Percentiles rank a stretch among this genome's conserved stretches.
phyloP scores from a whole-genome alignment of 2,797 vertebrate species.

The Gymnothorax javanicus region DNA sequence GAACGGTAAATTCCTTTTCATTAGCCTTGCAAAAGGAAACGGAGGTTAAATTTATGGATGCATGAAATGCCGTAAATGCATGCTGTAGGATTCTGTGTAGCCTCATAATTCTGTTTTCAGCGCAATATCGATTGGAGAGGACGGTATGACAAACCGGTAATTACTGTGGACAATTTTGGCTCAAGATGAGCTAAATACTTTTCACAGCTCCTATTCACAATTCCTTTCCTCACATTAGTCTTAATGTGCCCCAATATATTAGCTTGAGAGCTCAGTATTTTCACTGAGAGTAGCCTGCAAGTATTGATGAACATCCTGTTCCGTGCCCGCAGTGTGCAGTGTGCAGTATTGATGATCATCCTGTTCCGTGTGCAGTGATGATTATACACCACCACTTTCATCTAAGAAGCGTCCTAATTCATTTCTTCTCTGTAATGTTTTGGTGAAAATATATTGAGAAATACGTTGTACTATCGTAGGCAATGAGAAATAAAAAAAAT shows the following conservation, averaged over 20 bases:
- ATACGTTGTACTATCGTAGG: too few relatives aligned
- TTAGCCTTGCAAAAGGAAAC: slow-evolving; percentile 62
- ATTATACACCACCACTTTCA: too few relatives aligned
- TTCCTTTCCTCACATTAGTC: slow-evolving; percentile 50
- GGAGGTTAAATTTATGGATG: slow-evolving; percentile 49
- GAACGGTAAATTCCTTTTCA: slow-evolving; percentile 69
- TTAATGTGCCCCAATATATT: slow-evolving; percentile 48
- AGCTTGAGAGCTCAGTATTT: neutral
- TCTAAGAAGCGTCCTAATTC: too few relatives aligned
- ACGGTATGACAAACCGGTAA: slow-evolving; percentile 51
- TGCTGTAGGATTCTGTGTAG: slow-evolving; percentile 27
- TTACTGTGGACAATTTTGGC: slow-evolving; percentile 47
- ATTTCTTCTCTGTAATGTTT: too few relatives aligned
- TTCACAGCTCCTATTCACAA: slow-evolving; percentile 60
- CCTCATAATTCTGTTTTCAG: slow-evolving; percentile 41
- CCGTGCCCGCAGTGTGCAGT: slow-evolving; percentile 43
- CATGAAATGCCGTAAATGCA: slow-evolving; percentile 41
- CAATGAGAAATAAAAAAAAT: too few relatives aligned
- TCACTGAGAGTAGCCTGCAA: neutral
- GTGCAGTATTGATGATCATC: slow-evolving; percentile 24
- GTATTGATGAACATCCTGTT: slow-evolving; percentile 8
- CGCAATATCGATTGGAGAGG: slow-evolving; percentile 7
- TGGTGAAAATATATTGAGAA: too few relatives aligned
- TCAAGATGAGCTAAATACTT: slow-evolving; percentile 56
- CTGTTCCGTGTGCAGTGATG: slow-evolving; percentile 42